These are phyloP conservation scores for Heliconius hewitsoni DNA, from an alignment of 1,140 invertebrate genomes.

Conservation along the genomic window DNA sequence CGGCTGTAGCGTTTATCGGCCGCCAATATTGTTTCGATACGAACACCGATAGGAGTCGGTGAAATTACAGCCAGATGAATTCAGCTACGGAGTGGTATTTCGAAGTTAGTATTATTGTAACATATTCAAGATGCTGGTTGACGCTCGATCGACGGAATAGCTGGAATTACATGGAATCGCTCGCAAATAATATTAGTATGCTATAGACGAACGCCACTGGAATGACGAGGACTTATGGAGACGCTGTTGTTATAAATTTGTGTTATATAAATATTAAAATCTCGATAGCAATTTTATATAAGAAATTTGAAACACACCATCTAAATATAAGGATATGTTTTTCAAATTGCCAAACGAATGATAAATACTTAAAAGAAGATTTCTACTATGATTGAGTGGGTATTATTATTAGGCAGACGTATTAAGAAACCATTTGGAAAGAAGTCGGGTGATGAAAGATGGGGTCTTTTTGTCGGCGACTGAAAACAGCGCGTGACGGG, in stretches of 20 bases:
- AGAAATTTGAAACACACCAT: too few species aligned
- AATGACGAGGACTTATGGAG: slow-evolving; percentile 72
- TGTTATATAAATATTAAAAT: slow-evolving; percentile 50
- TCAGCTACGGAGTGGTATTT: slow-evolving; percentile 53
- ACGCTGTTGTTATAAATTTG: slow-evolving; percentile 56
- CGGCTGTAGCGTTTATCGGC: slow-evolving; percentile 39
- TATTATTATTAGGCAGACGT: slow-evolving; percentile 36
- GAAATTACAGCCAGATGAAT: slow-evolving; percentile 43
- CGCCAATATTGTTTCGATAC: slow-evolving; percentile 43
- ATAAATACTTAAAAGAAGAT: slow-evolving; percentile 14
- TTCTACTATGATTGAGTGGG: slow-evolving; percentile 43
- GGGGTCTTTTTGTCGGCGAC: slow-evolving; percentile 54
- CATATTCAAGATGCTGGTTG: slow-evolving; percentile 76
- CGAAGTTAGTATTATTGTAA: slow-evolving; percentile 56
- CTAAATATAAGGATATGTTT: background rate
- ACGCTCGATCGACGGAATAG: slow-evolving; percentile 64
- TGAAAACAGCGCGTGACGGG: slow-evolving; percentile 58
- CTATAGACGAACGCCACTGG: slow-evolving; percentile 66
- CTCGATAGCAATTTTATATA: background rate
- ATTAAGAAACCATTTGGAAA: slow-evolving; percentile 52
- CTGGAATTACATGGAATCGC: slow-evolving; percentile 73
- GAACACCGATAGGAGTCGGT: slow-evolving; percentile 34
- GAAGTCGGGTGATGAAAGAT: slow-evolving; percentile 57
- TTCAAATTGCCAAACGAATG: slow-evolving; percentile 1
- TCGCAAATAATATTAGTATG: slow-evolving; percentile 76